Evolutionary conservation across 2,888 invertebrate genomes (phyloP).

Genomic region (Drosophila anceps): DNA sequence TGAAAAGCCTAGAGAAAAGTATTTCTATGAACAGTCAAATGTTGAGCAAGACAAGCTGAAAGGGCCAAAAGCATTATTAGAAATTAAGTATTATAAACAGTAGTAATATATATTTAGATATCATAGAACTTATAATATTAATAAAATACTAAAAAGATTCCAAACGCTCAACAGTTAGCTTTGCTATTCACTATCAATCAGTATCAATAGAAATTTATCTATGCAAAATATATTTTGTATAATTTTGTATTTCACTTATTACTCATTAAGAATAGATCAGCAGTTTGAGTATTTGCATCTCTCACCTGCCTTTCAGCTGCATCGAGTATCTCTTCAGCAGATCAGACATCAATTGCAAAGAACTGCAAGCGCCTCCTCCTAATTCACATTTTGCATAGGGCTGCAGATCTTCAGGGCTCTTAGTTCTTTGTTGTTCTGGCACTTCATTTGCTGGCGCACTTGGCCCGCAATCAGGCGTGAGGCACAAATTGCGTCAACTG

Average conservation of each 20-base stretch:
- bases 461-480: conserved; percentile 54
- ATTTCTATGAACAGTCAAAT: too few species aligned
- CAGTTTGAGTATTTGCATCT: conserved; percentile 8
- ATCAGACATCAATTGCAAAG: conserved; percentile 25
- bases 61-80: too few species aligned
- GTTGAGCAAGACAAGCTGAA: too few species aligned
- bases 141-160: too few species aligned
- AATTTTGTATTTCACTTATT: background rate
- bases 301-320: conserved; percentile 32
- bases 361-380: background rate
- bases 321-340: conserved; percentile 20
- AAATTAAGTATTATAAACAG: too few species aligned
- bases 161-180: too few species aligned
- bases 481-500: conserved; percentile 16
- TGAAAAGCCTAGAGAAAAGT: too few species aligned
- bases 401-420: conserved; percentile 15
- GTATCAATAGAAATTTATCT: background rate
- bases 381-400: conserved; percentile 44
- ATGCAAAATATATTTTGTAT: too few species aligned
- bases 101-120: too few species aligned
- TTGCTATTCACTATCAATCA: too few species aligned
- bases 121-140: too few species aligned
- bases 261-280: background rate
- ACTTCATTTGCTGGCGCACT: conserved; percentile 57
- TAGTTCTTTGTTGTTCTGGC: conserved; percentile 42